Evolutionary conservation across 2,113 vertebrate genomes (phyloP).

Genomic region (Catharus bicknelli): DNA sequence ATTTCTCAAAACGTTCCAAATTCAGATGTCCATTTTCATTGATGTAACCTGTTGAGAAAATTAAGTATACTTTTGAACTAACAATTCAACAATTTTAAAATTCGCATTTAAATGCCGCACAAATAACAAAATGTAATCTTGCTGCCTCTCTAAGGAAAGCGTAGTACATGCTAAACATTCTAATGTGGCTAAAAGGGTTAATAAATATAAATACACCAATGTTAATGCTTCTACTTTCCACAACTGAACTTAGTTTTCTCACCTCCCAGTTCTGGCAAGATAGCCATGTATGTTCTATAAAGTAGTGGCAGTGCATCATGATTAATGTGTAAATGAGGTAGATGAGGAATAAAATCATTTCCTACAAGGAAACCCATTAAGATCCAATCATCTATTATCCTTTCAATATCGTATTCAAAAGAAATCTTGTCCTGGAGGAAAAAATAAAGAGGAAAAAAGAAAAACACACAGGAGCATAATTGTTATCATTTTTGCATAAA

Average conservation of each 20-base stretch:
- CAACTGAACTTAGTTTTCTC: slow-evolving; percentile 40
- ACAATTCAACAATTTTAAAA: background rate
- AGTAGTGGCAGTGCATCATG: slow-evolving; percentile 95
- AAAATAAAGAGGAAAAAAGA: background rate
- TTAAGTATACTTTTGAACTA: background rate
- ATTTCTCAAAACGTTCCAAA: slow-evolving; percentile 92
- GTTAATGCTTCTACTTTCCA: background rate
- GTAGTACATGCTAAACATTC: background rate
- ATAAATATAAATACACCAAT: background rate
- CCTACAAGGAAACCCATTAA: slow-evolving; percentile 99
- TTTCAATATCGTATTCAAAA: slow-evolving; percentile 92
- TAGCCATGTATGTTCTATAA: slow-evolving; percentile 92
- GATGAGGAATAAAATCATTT: slow-evolving; percentile 99
- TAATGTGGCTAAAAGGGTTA: background rate
- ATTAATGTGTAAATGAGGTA: slow-evolving; percentile 98
- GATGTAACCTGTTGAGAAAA: slow-evolving; percentile 86
- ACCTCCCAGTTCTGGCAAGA: slow-evolving; percentile 91
- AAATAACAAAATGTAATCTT: background rate
- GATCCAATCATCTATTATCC: slow-evolving; percentile 98
- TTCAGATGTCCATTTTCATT: slow-evolving; percentile 96
- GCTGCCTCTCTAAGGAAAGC: background rate
- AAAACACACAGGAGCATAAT: background rate
- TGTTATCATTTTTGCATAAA: background rate
- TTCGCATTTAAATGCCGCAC: background rate
- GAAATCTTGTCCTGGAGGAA: slow-evolving; percentile 81